Evolutionary conservation across 2,797 vertebrate species (phyloP).

Genomic region (Cottoperca gobio): DNA sequence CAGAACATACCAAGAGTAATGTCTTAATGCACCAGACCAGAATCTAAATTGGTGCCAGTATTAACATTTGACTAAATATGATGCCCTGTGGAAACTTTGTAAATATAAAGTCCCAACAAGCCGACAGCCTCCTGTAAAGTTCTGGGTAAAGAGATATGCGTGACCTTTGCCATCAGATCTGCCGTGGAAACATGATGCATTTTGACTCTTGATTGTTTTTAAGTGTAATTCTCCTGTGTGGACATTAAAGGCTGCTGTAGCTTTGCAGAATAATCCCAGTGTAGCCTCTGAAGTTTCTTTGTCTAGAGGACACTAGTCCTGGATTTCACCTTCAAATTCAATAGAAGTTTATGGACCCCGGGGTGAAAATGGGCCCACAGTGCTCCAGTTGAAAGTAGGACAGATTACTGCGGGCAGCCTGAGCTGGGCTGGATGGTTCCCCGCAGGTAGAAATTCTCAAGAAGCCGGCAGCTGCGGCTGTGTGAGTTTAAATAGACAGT

Average conservation of each 20-base stretch:
- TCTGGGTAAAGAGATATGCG: neutral
- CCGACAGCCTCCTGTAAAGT: slow-evolving; percentile 7
- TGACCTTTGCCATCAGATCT: slow-evolving; percentile 4
- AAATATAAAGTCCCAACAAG: neutral
- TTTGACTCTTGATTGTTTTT: slow-evolving; percentile 4
- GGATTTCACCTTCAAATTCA: slow-evolving; percentile 72
- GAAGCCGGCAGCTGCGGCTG: slow-evolving; percentile 61
- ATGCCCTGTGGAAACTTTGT: neutral
- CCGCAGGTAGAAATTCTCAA: slow-evolving; percentile 72
- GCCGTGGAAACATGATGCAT: neutral
- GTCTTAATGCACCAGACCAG: neutral
- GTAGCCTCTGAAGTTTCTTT: slow-evolving; percentile 29
- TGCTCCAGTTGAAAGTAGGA: slow-evolving; percentile 70
- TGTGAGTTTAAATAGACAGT: slow-evolving; percentile 60
- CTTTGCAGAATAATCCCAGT: neutral
- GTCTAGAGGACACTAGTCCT: slow-evolving; percentile 36
- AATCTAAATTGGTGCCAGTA: neutral
- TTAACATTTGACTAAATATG: neutral
- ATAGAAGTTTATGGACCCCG: slow-evolving; percentile 51
- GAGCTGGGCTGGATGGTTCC: slow-evolving; percentile 67
- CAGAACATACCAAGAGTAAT: neutral
- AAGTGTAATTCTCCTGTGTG: neutral
- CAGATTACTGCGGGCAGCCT: slow-evolving; percentile 73
- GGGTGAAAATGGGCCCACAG: slow-evolving; percentile 65
- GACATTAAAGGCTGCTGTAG: slow-evolving; percentile 9